phyloP scores from a whole-genome alignment of 2,113 vertebrate species.

The Oncorhynchus masou region DNA sequence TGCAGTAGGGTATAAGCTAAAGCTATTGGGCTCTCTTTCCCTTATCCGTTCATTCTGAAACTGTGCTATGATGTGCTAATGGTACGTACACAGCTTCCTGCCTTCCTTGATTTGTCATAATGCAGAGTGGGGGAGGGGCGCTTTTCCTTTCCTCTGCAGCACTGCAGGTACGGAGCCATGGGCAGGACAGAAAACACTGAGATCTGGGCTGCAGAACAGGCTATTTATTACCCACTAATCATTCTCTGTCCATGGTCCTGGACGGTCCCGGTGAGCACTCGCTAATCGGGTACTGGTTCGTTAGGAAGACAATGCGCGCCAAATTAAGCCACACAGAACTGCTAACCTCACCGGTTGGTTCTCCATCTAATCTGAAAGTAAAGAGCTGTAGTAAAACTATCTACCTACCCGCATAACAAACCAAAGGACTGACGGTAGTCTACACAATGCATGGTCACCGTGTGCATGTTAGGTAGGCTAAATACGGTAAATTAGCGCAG shows the following conservation, averaged over 20 bases:
- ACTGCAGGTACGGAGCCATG: conserved; percentile 83
- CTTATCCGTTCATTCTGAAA: conserved; percentile 11
- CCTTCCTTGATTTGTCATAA: conserved; percentile 89
- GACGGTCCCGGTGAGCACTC: not conserved
- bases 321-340: not conserved
- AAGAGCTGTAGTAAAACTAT: not conserved
- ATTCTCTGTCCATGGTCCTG: not conserved
- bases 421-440: not conserved
- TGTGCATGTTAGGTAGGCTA: conserved; percentile 61
- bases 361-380: not conserved
- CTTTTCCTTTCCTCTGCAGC: conserved; percentile 76
- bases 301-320: not conserved
- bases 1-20: conserved; percentile 30
- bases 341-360: not conserved
- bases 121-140: conserved; percentile 80
- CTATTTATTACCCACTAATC: not conserved
- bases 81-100: conserved; percentile 67
- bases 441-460: conserved; percentile 54
- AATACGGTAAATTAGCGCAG: conserved; percentile 58
- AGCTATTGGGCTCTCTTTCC: conserved; percentile 46
- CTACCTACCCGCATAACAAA: not conserved
- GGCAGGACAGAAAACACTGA: conserved; percentile 70
- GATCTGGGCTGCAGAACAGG: conserved; percentile 53
- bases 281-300: not conserved
- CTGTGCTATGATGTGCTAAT: conserved; percentile 74